A percentile compares a stretch with the other conserved stretches of the same genome.
These are phyloP conservation scores for Lichenostomus cassidix DNA, from an alignment of 2,113 vertebrate genomes.

Conservation along the genomic window DNA sequence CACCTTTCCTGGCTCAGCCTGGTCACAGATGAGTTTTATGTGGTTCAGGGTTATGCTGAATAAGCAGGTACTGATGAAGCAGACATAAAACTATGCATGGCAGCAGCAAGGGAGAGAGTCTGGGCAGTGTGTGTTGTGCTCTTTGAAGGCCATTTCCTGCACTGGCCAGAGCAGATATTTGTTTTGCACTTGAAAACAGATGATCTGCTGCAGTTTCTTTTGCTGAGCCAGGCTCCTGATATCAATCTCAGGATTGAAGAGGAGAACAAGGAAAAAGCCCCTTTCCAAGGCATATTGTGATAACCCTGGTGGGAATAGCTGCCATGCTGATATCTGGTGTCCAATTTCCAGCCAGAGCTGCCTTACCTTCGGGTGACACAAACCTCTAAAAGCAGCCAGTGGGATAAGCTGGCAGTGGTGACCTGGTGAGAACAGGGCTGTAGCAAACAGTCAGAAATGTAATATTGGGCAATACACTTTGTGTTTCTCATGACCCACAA, in stretches of 20 bases:
- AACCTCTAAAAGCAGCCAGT: neutral
- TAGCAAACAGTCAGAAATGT: neutral
- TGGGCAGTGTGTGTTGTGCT: neutral
- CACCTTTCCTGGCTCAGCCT: neutral
- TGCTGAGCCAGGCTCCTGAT: conserved; percentile 1
- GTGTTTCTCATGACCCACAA: neutral
- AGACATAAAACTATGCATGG: conserved; percentile 39
- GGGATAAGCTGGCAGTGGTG: neutral
- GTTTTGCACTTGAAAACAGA: conserved; percentile 20
- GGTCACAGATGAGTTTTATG: conserved; percentile 41
- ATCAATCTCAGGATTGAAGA: neutral
- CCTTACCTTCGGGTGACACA: neutral
- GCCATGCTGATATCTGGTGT: neutral
- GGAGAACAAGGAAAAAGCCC: neutral
- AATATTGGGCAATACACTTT: neutral
- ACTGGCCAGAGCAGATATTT: neutral
- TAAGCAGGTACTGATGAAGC: conserved; percentile 20
- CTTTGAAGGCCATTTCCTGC: conserved; percentile 41
- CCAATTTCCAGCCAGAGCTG: neutral
- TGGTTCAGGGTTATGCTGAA: conserved; percentile 37
- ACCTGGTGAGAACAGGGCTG: neutral
- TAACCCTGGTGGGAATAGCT: neutral
- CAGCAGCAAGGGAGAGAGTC: neutral
- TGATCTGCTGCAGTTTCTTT: neutral
- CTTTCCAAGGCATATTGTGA: neutral